Conservation (phyloP, 2,113 vertebrate species). For the Sitta europaea region DNA sequence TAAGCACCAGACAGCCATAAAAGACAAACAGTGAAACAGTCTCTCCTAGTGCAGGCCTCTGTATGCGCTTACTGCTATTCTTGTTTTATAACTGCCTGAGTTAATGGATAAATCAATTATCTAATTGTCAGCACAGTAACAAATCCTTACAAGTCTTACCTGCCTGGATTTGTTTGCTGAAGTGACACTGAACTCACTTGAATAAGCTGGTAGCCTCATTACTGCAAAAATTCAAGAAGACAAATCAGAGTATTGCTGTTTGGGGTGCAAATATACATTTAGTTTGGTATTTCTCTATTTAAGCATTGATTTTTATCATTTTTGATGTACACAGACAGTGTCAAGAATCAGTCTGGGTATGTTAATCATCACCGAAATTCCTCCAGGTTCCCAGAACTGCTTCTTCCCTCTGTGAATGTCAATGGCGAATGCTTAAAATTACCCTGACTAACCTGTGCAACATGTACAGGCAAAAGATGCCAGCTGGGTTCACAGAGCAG, state of each 20-base stretch:
- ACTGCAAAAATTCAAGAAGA: background rate
- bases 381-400: background rate
- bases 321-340: background rate
- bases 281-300: background rate
- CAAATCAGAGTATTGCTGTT: background rate
- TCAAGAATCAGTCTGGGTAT: background rate
- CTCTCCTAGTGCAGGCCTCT: background rate
- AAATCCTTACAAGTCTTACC: background rate
- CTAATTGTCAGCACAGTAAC: background rate
- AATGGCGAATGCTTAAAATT: background rate
- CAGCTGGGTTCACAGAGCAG: background rate
- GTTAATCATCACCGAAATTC: slow-evolving; percentile 14
- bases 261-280: background rate
- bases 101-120: slow-evolving; percentile 52
- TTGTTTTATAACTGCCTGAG: slow-evolving; percentile 22
- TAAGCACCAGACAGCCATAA: slow-evolving; percentile 37
- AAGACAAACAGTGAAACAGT: slow-evolving; percentile 38
- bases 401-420: background rate
- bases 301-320: background rate
- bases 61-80: background rate
- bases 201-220: background rate
- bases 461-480: background rate
- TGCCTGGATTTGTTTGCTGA: background rate
- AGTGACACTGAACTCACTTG: background rate
- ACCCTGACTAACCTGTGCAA: background rate